These are phyloP conservation scores for Heterotis niloticus DNA, from an alignment of 2,113 vertebrate species.

Conservation along the genomic window DNA sequence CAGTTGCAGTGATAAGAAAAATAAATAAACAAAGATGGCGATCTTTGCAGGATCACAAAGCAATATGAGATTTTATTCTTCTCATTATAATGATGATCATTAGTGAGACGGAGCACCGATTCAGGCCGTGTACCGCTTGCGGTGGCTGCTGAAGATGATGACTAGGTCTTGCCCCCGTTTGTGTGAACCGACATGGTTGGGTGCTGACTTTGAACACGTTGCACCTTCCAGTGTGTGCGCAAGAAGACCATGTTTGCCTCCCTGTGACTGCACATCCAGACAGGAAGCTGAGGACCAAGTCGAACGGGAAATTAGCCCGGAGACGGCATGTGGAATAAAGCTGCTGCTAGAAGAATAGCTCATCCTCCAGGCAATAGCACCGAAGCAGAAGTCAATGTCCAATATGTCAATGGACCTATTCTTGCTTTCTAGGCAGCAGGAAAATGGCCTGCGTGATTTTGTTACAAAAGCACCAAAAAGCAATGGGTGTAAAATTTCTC, in stretches of 20 bases:
- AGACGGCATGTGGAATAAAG: too few relatives aligned
- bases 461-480: conserved; percentile 3
- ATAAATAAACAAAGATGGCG: neutral
- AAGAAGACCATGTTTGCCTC: neutral
- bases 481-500: conserved; percentile 13
- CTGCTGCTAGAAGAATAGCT: too few relatives aligned
- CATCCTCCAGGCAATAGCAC: too few relatives aligned
- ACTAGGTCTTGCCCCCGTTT: neutral
- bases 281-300: neutral
- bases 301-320: too few relatives aligned
- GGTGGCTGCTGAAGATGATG: too few relatives aligned
- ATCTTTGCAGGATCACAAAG: neutral
- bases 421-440: conserved; percentile 3
- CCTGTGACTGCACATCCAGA: neutral
- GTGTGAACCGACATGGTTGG: neutral
- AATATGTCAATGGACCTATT: too few relatives aligned
- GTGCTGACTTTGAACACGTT: neutral
- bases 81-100: neutral
- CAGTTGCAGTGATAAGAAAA: neutral
- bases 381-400: too few relatives aligned
- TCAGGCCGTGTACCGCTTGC: neutral
- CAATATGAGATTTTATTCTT: neutral
- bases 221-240: neutral
- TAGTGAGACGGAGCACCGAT: neutral
- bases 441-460: neutral